phyloP scores from a whole-genome alignment of 2,888 invertebrate species.

The Ommatoiulus sabulosus region DNA sequence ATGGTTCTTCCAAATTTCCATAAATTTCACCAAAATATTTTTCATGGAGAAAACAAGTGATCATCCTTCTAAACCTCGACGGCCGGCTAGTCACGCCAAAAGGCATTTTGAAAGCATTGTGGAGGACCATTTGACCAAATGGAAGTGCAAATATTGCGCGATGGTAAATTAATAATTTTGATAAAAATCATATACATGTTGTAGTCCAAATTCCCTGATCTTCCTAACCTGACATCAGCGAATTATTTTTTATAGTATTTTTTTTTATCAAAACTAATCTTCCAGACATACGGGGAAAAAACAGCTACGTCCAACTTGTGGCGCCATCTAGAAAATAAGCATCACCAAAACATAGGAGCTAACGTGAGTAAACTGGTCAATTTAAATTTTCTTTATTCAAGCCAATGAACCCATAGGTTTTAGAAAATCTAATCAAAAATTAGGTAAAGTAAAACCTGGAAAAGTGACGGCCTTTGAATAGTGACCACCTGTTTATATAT shows the following conservation, averaged over 20 bases:
- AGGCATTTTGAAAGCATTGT: background rate
- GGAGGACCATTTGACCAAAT: background rate
- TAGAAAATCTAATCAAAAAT: background rate
- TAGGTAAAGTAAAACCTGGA: no score
- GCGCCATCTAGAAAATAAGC: background rate
- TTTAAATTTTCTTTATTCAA: background rate
- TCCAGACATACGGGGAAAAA: background rate
- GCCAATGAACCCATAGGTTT: background rate
- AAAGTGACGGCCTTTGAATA: no score
- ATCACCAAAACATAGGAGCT: background rate
- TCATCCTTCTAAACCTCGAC: background rate
- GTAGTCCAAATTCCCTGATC: no score
- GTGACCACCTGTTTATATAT: no score
- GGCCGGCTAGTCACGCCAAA: background rate
- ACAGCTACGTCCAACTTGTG: background rate
- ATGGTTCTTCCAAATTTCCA: no score
- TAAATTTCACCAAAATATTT: background rate
- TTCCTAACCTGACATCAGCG: no score
- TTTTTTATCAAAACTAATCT: background rate
- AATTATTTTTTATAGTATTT: no score
- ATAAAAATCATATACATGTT: background rate
- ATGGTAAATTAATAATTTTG: background rate
- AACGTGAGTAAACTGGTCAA: background rate
- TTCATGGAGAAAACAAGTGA: background rate
- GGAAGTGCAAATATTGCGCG: background rate